Base-by-base conservation (phyloP, 1,140 invertebrate genomes). In the Lordiphosa mommai region DNA sequence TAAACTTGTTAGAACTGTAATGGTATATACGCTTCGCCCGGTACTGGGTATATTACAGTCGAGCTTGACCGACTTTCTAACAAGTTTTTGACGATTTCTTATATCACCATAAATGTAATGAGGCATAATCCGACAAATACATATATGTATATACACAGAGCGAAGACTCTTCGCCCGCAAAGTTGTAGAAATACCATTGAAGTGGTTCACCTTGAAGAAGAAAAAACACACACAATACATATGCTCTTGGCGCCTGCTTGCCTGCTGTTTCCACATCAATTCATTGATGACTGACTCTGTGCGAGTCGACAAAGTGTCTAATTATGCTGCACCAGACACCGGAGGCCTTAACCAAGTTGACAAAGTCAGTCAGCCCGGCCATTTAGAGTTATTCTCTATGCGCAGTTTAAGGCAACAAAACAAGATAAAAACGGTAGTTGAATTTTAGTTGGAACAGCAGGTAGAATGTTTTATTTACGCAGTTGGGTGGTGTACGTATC, bases 191-290 rank as follows among this genome's bases (percentile, higher is more conserved):
- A 52, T 57, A 77, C 55, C 36, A 55, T 41, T 27, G 6, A 61
- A 53, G 58, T 77, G 59, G 77, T 61, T 84, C 36, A 82, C 77
- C 77, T 79, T 79, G 23, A 27, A 4, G 20, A 17, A 17, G 74
- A 61, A 63, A 80, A 77, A 38, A 34, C 17, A n/a, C 72, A 30
- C 48, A 9, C 27, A 32, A 49, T 36, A n/a, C n/a, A n/a, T n/a
- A 14, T 12, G 13, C 60, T 58, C 60, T 58, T 63, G 44, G 37
- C 61, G 50, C 44, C 60, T 56, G 61, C 46, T 27, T 17, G 20
- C 4, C 29, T 33, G 30, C 16, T 34, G 8, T 67, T 76, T 77
- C 48, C 71, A 76, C 77, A 76, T 72, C 51, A 53, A 58, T 72
- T 58, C 71, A 67, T 55, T 47, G 53, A 41, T 51, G 65, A 46